Evolutionary conservation across 2,888 invertebrate species (phyloP).

Genomic region (Scaptodrosophila latifasciaeformis): DNA sequence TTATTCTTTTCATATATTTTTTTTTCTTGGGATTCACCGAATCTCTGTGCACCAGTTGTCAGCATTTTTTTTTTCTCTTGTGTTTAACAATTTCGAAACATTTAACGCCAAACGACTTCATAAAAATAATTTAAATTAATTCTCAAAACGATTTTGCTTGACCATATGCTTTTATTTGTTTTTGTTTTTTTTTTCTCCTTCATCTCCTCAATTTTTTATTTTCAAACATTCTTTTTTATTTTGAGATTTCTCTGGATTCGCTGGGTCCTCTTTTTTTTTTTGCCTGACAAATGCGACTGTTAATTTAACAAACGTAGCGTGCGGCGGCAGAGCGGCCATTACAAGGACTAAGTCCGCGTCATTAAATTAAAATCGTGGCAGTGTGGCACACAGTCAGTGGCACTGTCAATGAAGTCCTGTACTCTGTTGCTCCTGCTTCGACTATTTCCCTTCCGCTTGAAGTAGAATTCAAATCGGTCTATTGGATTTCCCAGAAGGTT

Average conservation of each 20-base stretch:
- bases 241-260: constrained; percentile 22
- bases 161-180: constrained; percentile 66
- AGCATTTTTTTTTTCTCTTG: too few relatives aligned
- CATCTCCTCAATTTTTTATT: constrained; percentile 39
- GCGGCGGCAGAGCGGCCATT: constrained; percentile 47
- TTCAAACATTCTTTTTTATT: constrained; percentile 29
- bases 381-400: constrained; percentile 31
- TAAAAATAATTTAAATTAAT: constrained; percentile 68
- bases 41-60: constrained; percentile 3
- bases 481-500: too few relatives aligned
- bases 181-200: constrained; percentile 27
- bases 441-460: too few relatives aligned
- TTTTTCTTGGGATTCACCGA: neutral
- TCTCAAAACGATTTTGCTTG: constrained; percentile 28
- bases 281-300: constrained; percentile 59
- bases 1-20: neutral
- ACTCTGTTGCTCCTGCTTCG: too few relatives aligned
- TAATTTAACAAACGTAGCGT: constrained; percentile 62
- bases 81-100: constrained; percentile 44
- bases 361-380: constrained; percentile 69
- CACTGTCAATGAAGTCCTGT: too few relatives aligned
- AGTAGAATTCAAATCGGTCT: too few relatives aligned
- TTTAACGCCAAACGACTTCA: constrained; percentile 54
- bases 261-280: too few relatives aligned
- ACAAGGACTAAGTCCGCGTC: constrained; percentile 69